Percentiles rank a stretch among this genome's conserved stretches.
phyloP scores from a whole-genome alignment of 2,888 invertebrate genomes.

The Eristalis tenax region DNA sequence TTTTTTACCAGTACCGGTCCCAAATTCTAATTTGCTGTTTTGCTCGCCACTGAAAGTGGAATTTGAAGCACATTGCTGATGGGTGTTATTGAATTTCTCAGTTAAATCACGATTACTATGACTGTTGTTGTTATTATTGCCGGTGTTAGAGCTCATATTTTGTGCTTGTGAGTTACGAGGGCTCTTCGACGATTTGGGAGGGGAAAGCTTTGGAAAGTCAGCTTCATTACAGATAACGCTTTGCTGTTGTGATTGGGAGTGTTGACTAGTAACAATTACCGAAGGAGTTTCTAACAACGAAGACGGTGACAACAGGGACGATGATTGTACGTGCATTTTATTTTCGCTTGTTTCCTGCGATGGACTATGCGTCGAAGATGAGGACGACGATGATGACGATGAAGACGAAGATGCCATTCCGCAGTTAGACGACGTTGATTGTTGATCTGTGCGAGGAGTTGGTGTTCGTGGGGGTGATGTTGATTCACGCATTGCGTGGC shows the following conservation, averaged over 20 bases:
- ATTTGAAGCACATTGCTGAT: slow-evolving; percentile 45
- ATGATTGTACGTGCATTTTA: slow-evolving; percentile 77
- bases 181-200: slow-evolving; percentile 80
- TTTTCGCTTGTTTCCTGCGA: slow-evolving; percentile 75
- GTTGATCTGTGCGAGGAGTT: slow-evolving; percentile 81
- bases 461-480: slow-evolving; percentile 85
- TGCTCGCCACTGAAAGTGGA: slow-evolving; percentile 70
- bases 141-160: slow-evolving; percentile 62
- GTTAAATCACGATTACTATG: slow-evolving; percentile 60
- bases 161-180: slow-evolving; percentile 72
- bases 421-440: slow-evolving; percentile 58
- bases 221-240: slow-evolving; percentile 79
- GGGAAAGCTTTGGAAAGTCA: slow-evolving; percentile 81
- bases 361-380: slow-evolving; percentile 68
- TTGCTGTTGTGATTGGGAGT: slow-evolving; percentile 75
- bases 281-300: slow-evolving; percentile 79
- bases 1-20: slow-evolving; percentile 60
- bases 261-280: slow-evolving; percentile 80
- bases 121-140: slow-evolving; percentile 46
- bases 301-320: slow-evolving; percentile 75
- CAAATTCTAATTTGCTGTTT: slow-evolving; percentile 74
- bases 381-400: slow-evolving; percentile 70
- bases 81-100: slow-evolving; percentile 65
- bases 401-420: slow-evolving; percentile 71
- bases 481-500: slow-evolving; percentile 94